Percentiles rank a stretch among this genome's conserved stretches.
These are phyloP conservation scores for Ptilodon capucinus DNA, from an alignment of 2,888 invertebrate genomes.

Conservation along the genomic window DNA sequence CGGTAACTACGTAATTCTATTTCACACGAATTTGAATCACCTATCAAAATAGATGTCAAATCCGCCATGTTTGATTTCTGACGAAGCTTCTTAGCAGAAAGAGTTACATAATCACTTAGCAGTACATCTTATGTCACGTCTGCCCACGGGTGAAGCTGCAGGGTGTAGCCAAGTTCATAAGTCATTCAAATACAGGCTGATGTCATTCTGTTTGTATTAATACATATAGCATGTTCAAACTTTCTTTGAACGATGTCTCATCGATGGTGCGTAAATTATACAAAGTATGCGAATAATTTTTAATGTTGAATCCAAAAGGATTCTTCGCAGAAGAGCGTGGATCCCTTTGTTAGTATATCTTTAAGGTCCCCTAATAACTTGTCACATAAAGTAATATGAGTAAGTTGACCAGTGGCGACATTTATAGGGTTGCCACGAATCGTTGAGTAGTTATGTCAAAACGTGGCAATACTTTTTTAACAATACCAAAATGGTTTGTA, in stretches of 20 bases:
- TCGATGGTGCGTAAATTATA: constrained; percentile 9
- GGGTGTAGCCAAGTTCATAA: too few relatives aligned
- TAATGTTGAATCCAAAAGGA: constrained; percentile 55
- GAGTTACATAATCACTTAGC: too few relatives aligned
- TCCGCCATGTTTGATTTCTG: too few relatives aligned
- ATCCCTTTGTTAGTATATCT: constrained; percentile 49
- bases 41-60: too few relatives aligned
- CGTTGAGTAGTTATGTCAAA: not conserved
- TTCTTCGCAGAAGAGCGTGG: constrained; percentile 70
- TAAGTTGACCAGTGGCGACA: constrained; percentile 21
- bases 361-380: constrained; percentile 68
- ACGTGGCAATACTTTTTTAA: too few relatives aligned
- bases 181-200: not conserved
- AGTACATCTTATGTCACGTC: too few relatives aligned
- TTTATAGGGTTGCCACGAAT: constrained; percentile 14
- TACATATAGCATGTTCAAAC: not conserved
- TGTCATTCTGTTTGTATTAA: not conserved
- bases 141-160: too few relatives aligned
- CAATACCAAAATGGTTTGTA: too few relatives aligned
- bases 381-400: constrained; percentile 73
- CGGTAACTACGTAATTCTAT: too few relatives aligned
- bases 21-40: too few relatives aligned
- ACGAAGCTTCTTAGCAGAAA: too few relatives aligned
- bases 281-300: constrained; percentile 53
- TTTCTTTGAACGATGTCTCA: constrained; percentile 14